Base-by-base conservation (phyloP, 2,888 invertebrate genomes). In the Palloptera scutellata region DNA sequence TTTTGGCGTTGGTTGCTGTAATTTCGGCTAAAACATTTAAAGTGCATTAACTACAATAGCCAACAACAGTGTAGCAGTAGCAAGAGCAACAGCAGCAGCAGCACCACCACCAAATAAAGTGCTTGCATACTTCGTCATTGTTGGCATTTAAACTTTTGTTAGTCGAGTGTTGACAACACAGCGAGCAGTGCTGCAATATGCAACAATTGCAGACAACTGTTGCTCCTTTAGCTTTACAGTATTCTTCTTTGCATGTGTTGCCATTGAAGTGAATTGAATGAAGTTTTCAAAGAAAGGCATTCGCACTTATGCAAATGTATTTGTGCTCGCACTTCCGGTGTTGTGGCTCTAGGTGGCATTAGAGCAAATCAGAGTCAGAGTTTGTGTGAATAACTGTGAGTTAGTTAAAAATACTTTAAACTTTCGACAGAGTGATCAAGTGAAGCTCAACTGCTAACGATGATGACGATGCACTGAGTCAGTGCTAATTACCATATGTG, bases 201-300 rank as follows among this genome's bases (percentile, higher is more conserved):
- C 67, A 66, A 52, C 67, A 65, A 64, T 55, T 61, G 67, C 45
- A 61, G 62, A 66, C 70, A 72, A 72, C 70, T 71, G 70, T 73
- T 73, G 73, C 70, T 67, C 71, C 66, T 70, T 63, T 67, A 40
- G 9, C 11, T 62, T 62, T 9, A 19, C 6, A 42, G 17, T 19
- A 19, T 20, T 10, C 20, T 55, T 13, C 13, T 48, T 48, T 13
- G 48, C 48, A 48, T 13, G 4, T 15, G 48, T 48, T 48, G 5
- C 9, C 48, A 48, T 48, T 30, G 48, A 13, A 15, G 6, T 15
- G 48, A 13, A 48, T 6, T 48, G 48, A 48, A 13, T 30, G 30
- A 30, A 30, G 30, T 30, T 30, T 30, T 30, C 6, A 30, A 30
- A 4, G 30, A 30, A 30, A 30, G 30, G 6, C 30, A 30, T 30